phyloP scores from a whole-genome alignment of 2,113 vertebrate genomes.

The Tychaedon coryphoeus region DNA sequence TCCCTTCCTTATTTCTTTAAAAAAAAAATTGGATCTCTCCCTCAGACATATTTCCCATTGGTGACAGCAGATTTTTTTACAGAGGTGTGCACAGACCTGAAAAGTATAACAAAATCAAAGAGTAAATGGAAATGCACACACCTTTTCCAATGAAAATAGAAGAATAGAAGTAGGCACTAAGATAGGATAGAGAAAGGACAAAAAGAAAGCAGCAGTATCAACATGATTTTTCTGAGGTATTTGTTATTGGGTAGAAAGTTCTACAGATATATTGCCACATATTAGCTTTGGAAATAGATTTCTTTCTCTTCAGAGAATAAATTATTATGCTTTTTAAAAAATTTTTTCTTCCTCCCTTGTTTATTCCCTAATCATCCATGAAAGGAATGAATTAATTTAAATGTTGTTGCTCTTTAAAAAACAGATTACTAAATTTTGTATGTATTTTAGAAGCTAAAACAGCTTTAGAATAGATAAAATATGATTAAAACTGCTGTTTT shows the following conservation, averaged over 20 bases:
- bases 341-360: fast-evolving
- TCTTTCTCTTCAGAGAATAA: neutral
- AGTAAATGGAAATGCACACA: neutral
- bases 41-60: neutral
- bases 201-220: fast-evolving
- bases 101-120: neutral
- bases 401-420: neutral
- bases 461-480: neutral
- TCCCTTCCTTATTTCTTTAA: neutral
- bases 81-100: neutral
- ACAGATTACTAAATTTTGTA: neutral
- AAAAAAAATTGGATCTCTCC: fast-evolving
- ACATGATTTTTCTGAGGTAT: neutral
- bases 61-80: neutral
- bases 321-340: neutral
- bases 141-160: neutral
- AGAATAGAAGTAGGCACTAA: neutral
- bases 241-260: neutral
- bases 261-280: neutral
- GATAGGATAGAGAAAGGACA: neutral
- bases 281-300: neutral
- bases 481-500: neutral
- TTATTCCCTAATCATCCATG: neutral
- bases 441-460: neutral
- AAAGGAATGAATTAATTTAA: neutral